Percentiles rank a stretch among this genome's conserved stretches.
Evolutionary conservation across 1,140 invertebrate genomes (phyloP).

Genomic region (Megalonaias nervosa): DNA sequence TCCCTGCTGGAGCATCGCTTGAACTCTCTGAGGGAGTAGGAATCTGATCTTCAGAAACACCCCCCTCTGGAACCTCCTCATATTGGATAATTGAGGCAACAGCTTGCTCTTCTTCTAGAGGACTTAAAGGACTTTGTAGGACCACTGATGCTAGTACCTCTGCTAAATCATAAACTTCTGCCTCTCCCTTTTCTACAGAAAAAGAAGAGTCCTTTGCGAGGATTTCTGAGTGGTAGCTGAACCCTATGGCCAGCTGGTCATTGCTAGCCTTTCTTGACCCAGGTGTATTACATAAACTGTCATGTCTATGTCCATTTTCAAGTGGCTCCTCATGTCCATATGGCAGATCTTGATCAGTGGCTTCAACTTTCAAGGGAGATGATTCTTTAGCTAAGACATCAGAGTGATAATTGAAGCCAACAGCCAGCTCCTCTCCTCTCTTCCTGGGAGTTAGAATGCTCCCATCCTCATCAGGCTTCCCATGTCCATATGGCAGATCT

Average conservation of each 20-base stretch:
- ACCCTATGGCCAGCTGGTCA: slow-evolving; percentile 30
- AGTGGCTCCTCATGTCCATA: not conserved
- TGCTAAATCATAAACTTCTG: not conserved
- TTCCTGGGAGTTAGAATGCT: not conserved
- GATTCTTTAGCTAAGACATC: slow-evolving; percentile 24
- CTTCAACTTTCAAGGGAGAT: slow-evolving; percentile 1
- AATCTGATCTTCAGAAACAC: too few species aligned
- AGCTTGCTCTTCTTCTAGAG: too few species aligned
- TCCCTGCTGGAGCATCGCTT: too few species aligned
- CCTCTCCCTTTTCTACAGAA: not conserved
- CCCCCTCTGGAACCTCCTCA: too few species aligned
- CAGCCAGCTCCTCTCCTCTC: slow-evolving; percentile 16
- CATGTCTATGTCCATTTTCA: too few species aligned
- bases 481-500: slow-evolving; percentile 3
- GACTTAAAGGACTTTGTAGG: too few species aligned
- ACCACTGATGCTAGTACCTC: too few species aligned
- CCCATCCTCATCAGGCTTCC: too few species aligned
- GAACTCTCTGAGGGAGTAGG: too few species aligned
- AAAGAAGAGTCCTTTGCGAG: slow-evolving; percentile 19
- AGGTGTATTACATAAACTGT: slow-evolving; percentile 1
- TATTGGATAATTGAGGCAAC: too few species aligned
- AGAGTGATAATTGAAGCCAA: slow-evolving; percentile 26
- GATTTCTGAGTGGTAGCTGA: slow-evolving; percentile 27
- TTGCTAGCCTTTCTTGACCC: not conserved
- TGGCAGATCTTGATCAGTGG: slow-evolving; percentile 3